phyloP scores from a whole-genome alignment of 2,888 invertebrate genomes.

The Argyra leucocephala region DNA sequence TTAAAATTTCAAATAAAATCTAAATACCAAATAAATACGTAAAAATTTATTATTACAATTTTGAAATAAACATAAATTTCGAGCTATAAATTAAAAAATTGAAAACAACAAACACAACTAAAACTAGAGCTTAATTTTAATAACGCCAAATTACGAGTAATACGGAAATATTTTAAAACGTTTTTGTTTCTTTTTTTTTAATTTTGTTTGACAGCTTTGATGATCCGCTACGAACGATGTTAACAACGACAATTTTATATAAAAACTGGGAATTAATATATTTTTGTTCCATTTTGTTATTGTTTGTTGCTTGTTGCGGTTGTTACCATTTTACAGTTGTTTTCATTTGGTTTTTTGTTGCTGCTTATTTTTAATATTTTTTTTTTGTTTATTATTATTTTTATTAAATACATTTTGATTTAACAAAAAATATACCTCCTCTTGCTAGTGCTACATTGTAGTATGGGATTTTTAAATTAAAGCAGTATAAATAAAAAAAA shows the following conservation, averaged over 20 bases:
- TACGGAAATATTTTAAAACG: too few species aligned
- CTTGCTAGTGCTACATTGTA: too few species aligned
- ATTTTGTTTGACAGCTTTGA: background rate
- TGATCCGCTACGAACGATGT: background rate
- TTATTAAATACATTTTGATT: background rate
- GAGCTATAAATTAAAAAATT: background rate
- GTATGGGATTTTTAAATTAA: too few species aligned
- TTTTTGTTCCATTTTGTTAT: background rate
- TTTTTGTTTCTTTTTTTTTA: background rate
- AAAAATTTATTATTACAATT: too few species aligned
- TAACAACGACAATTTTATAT: background rate
- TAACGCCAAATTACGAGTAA: too few species aligned
- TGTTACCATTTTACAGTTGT: background rate
- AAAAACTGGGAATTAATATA: background rate
- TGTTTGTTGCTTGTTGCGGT: background rate
- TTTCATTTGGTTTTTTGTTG: background rate
- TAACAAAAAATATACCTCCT: too few species aligned
- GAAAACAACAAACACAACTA: background rate
- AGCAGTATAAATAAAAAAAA: background rate
- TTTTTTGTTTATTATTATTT: background rate
- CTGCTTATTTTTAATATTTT: background rate
- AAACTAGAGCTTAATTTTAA: too few species aligned
- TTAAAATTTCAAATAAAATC: too few species aligned
- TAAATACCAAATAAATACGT: too few species aligned
- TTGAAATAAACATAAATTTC: too few species aligned